Base-by-base conservation (phyloP, 1,140 invertebrate species). In the Ceratosolen solmsi region DNA sequence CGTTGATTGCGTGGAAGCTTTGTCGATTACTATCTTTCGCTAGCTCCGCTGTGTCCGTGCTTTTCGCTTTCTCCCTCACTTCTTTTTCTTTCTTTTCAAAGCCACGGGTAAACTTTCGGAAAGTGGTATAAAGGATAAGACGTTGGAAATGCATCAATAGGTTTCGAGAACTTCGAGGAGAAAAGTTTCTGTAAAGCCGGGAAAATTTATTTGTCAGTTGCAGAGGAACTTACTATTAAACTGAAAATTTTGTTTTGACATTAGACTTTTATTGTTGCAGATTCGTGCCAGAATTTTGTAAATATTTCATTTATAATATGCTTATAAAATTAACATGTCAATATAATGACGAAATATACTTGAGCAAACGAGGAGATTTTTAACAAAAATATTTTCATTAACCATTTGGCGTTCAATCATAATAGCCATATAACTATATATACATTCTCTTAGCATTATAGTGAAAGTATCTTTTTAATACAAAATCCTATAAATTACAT, bases 121-220 rank as follows among this genome's bases (percentile, higher is more conserved):
- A 36, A 72, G 41, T 30, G 46, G 58, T 77, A 63, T 65, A 65
- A 77, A 63, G 74, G 58, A 46, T 65, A 77, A 65, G 74, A 77
- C 38, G 38, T 27, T 58, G 36, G 38, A 68, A 54, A 56, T 65
- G 51, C 77, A 71, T 71, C 77, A 54, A 79, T 71, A 41, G 63
- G 65, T 79, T 51, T 60, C 36, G 33, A 54, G 54, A 75, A 75
- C 54, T 27, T n/a, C 30, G 20, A 60, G 56, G 25, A 51, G 75
- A 77, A 77, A 77, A 77, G n/a, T 77, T 65, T 80, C 78, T 25
- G 20, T 49, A 73, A 73, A 73, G 70, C 70, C 27, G 3, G 54
- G 38, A 41, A 72, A 79, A 79, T 79, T 79, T 79, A 79, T 56
- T 79, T 78, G 38, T 46, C 63, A 49, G 70, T 51, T 46, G 38